phyloP scores from a whole-genome alignment of 1,140 invertebrate species.

The Chymomyza costata region DNA sequence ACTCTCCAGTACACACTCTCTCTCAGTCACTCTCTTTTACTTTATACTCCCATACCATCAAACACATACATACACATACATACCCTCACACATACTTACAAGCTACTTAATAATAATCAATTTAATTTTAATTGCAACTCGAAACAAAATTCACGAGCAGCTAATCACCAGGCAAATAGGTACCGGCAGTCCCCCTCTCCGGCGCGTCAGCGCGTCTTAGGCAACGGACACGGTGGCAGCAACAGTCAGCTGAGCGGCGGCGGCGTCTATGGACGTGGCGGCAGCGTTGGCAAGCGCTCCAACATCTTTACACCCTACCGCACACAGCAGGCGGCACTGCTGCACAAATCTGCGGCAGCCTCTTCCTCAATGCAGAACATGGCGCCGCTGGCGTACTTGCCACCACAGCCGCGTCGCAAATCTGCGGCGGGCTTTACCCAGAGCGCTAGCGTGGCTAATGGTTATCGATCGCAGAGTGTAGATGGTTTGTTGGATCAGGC shows the following conservation, averaged over 20 bases:
- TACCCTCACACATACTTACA: too few relatives aligned
- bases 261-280: constrained; percentile 47
- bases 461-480: constrained; percentile 71
- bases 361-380: constrained; percentile 68
- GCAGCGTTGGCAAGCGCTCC: constrained; percentile 46
- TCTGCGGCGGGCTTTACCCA: constrained; percentile 58
- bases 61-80: too few relatives aligned
- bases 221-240: constrained; percentile 67
- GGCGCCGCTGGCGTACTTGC: constrained; percentile 45
- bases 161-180: constrained; percentile 76
- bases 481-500: constrained; percentile 67
- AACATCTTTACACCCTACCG: constrained; percentile 61
- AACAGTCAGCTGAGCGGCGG: constrained; percentile 30
- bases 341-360: constrained; percentile 43
- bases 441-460: constrained; percentile 44
- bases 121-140: constrained; percentile 69
- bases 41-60: too few relatives aligned
- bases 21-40: constrained; percentile 13
- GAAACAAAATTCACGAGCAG: constrained; percentile 74
- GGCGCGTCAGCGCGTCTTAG: constrained; percentile 77
- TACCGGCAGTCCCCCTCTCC: constrained; percentile 80
- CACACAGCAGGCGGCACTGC: constrained; percentile 56
- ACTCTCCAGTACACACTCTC: constrained; percentile 2
- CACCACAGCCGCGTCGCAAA: constrained; percentile 40
- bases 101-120: constrained; percentile 42